Evolutionary conservation across 2,888 invertebrate species (phyloP).

Genomic region (Autographa pulchrina): DNA sequence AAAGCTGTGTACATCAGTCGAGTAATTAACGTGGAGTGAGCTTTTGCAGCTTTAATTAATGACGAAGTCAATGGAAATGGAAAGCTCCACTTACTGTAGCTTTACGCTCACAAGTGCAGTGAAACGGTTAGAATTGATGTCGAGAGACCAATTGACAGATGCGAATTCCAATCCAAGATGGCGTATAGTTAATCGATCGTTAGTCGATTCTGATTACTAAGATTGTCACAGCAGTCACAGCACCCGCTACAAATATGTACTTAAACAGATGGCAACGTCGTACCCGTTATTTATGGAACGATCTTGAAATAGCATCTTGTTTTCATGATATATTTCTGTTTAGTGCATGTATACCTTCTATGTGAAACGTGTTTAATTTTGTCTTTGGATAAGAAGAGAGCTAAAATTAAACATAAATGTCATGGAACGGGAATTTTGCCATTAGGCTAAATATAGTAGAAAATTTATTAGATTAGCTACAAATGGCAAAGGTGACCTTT

Average conservation of each 20-base stretch:
- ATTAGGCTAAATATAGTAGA: constrained; percentile 6
- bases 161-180: constrained; percentile 46
- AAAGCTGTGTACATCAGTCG: constrained; percentile 26
- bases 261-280: constrained; percentile 35
- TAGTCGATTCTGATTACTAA: constrained; percentile 23
- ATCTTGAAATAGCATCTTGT: constrained; percentile 43
- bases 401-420: constrained; percentile 27
- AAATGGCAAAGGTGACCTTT: constrained; percentile 38
- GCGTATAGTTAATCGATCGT: constrained; percentile 29
- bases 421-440: constrained; percentile 9
- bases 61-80: constrained; percentile 39
- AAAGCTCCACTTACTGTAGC: constrained; percentile 37
- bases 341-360: constrained; percentile 24
- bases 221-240: constrained; percentile 12
- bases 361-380: constrained; percentile 24
- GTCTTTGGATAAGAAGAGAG: constrained; percentile 31
- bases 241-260: constrained; percentile 30
- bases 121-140: constrained; percentile 42
- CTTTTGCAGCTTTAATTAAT: constrained; percentile 39
- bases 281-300: constrained; percentile 39
- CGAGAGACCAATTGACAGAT: constrained; percentile 45
- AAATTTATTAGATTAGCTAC: constrained; percentile 17
- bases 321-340: constrained; percentile 33
- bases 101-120: constrained; percentile 29
- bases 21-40: constrained; percentile 36